Evolutionary conservation across 2,113 vertebrate species (phyloP).

Genomic region (Myxocyprinus asiaticus): DNA sequence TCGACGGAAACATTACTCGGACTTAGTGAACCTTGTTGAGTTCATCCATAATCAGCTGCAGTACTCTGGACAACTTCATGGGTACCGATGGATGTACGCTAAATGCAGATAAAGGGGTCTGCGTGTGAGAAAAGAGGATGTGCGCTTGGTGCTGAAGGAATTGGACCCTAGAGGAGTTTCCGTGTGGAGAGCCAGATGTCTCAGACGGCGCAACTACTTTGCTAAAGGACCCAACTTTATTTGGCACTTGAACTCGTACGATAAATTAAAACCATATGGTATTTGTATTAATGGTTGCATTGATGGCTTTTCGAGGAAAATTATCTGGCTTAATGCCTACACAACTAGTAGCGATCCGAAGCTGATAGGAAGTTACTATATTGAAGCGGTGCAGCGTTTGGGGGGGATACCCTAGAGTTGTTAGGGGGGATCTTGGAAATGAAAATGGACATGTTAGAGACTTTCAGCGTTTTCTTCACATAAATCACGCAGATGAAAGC

Average conservation of each 20-base stretch:
- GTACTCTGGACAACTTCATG: conserved; percentile 37
- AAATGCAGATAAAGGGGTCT: conserved; percentile 39
- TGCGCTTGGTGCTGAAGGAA: conserved; percentile 33
- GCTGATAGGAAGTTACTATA: conserved; percentile 35
- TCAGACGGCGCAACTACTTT: conserved; percentile 21
- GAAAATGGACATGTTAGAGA: conserved; percentile 39
- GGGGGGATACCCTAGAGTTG: no score
- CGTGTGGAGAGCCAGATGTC: conserved; percentile 27
- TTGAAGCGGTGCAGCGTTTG: conserved; percentile 44
- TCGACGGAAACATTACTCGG: conserved; percentile 25
- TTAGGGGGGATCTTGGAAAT: conserved; percentile 43
- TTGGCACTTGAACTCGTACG: conserved; percentile 30
- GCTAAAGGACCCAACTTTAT: conserved; percentile 34
- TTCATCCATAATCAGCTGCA: conserved; percentile 20
- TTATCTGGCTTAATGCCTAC: conserved; percentile 48
- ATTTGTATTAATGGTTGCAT: no score
- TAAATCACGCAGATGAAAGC: conserved; percentile 4
- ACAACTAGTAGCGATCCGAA: conserved; percentile 47
- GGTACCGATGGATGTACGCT: conserved; percentile 36
- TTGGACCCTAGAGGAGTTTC: conserved; percentile 24
- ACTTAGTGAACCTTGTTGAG: no score
- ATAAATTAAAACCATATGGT: conserved; percentile 41
- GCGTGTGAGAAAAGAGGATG: conserved; percentile 42
- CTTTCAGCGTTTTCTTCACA: conserved; percentile 41
- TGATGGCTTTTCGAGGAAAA: conserved; percentile 42